phyloP scores from a whole-genome alignment of 35 echinoderm and acorn worm species.

The Strongylocentrotus purpuratus region DNA sequence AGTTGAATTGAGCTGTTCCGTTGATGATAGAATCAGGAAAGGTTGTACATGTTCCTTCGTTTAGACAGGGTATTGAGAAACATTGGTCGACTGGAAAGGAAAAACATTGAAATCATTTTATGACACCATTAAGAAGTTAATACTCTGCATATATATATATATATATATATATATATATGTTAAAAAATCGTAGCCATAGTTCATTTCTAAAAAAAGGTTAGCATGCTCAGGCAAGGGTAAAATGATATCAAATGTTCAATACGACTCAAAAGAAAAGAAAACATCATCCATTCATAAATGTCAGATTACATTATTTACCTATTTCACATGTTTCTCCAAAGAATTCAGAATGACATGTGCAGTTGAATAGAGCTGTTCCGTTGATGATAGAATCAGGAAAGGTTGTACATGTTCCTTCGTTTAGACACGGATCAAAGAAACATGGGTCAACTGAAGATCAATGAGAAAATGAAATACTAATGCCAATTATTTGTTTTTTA shows the following conservation, averaged over 20 bases:
- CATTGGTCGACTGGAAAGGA: constrained; percentile 68
- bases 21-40: background rate
- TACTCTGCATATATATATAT: no score
- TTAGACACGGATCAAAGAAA: constrained; percentile 60
- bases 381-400: background rate
- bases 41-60: constrained; percentile 71
- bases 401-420: constrained; percentile 60
- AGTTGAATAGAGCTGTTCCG: constrained; percentile 49
- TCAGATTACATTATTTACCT: no score
- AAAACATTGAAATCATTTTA: no score
- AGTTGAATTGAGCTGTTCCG: background rate
- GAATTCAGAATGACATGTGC: constrained; percentile 46
- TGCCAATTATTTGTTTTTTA: constrained; percentile 1
- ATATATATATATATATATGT: no score
- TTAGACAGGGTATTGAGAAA: constrained; percentile 70
- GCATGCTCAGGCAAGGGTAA: no score
- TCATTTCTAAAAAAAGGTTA: no score
- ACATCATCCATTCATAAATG: no score
- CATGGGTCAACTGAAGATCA: background rate
- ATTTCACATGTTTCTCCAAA: constrained; percentile 66
- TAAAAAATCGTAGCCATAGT: no score
- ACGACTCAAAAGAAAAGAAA: no score
- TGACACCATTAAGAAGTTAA: no score
- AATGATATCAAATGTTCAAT: no score
- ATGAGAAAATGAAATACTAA: background rate